A percentile compares a stretch with the other conserved stretches of the same genome.
Conservation (phyloP, 2,797 vertebrate genomes). For the Bovichtus diacanthus region DNA sequence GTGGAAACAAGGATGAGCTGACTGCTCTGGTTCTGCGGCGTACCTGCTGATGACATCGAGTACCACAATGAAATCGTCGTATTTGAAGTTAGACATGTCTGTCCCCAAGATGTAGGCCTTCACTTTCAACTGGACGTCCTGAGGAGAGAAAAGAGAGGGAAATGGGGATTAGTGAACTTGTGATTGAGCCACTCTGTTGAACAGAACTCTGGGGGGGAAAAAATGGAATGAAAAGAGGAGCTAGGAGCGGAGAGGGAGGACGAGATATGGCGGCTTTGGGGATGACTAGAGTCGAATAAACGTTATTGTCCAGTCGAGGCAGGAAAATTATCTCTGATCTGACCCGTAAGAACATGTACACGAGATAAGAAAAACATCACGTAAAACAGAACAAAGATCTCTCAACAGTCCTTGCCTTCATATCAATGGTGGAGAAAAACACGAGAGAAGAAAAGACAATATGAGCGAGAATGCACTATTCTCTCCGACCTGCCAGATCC, state of each 20-base stretch:
- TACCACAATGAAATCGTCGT: constrained; percentile 99
- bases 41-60: constrained; percentile 99
- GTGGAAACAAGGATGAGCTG: constrained; percentile 49
- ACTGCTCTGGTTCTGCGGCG: neutral
- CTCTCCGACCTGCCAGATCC: constrained; percentile 95
- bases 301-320: no score
- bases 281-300: no score
- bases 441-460: neutral
- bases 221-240: neutral
- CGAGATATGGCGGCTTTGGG: neutral
- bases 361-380: no score
- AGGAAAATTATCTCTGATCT: no score
- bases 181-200: neutral
- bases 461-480: neutral
- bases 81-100: constrained; percentile 99
- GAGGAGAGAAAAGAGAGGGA: constrained; percentile 15
- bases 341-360: no score
- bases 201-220: neutral
- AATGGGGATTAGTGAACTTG: neutral
- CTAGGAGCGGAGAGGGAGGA: neutral
- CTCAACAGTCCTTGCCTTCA: no score
- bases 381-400: no score
- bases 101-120: constrained; percentile 98
- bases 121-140: constrained; percentile 99
- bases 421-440: neutral